Conservation (phyloP, 2,113 vertebrate genomes). For the Thamnophis sirtalis region DNA sequence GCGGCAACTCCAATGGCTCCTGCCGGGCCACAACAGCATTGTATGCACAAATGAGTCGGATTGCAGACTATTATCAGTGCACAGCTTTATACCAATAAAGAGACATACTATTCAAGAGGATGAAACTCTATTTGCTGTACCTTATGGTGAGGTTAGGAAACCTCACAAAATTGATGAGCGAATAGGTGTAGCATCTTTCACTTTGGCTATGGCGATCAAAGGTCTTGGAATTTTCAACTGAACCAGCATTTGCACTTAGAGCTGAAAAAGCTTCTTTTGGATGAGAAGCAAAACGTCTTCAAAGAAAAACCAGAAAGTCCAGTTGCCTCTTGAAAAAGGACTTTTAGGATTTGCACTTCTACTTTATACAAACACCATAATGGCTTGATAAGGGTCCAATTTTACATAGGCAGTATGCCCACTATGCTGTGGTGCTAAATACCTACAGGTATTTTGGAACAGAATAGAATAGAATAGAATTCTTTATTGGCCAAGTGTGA, state of each 20-base stretch:
- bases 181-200: neutral
- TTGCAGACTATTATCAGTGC: neutral
- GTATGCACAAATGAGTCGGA: neutral
- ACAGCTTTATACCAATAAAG: neutral
- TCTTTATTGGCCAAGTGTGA: too few relatives aligned
- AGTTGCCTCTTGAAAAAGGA: too few relatives aligned
- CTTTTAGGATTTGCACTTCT: neutral
- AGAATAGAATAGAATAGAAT: too few relatives aligned
- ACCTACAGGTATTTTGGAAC: neutral
- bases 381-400: neutral
- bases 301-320: too few relatives aligned
- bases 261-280: too few relatives aligned
- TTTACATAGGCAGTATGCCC: neutral
- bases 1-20: too few relatives aligned
- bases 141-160: neutral
- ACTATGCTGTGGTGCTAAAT: neutral
- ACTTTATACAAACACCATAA: neutral
- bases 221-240: neutral
- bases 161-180: neutral
- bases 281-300: too few relatives aligned
- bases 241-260: neutral
- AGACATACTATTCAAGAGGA: neutral
- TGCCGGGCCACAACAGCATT: too few relatives aligned
- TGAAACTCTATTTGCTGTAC: neutral
- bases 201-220: neutral